Conservation (phyloP, 2,113 vertebrate species). For the Semnopithecus entellus region DNA sequence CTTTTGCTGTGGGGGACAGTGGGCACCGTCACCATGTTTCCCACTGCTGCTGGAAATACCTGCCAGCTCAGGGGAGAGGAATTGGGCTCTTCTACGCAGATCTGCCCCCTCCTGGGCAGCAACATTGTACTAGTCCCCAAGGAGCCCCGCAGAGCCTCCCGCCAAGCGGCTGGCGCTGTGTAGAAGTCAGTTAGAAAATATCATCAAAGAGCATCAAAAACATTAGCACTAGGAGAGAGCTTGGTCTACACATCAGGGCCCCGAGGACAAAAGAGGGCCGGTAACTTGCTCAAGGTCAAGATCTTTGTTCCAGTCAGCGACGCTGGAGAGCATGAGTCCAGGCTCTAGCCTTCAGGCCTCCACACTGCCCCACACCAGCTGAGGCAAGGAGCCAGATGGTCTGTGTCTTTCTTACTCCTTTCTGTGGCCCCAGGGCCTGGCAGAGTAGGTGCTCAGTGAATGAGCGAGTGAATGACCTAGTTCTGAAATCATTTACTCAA, state of each 20-base stretch:
- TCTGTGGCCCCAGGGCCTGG: background rate
- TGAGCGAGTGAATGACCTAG: background rate
- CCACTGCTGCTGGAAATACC: background rate
- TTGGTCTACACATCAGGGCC: background rate
- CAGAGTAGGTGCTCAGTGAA: background rate
- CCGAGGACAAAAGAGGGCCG: background rate
- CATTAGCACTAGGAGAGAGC: background rate
- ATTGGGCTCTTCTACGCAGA: background rate
- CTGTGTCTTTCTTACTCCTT: background rate
- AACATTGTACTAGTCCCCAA: background rate
- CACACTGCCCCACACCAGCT: fast-evolving
- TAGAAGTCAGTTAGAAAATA: background rate
- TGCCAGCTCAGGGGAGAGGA: background rate
- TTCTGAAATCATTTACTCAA: background rate
- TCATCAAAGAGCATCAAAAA: background rate
- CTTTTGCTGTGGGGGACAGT: no score
- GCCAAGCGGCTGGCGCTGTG: background rate
- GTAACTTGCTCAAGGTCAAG: background rate
- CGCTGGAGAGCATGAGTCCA: background rate
- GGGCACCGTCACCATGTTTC: background rate
- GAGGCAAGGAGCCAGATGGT: background rate
- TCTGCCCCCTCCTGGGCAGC: background rate
- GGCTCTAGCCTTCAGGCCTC: background rate
- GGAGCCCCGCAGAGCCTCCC: background rate
- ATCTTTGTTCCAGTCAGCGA: background rate